Evolutionary conservation across 2,888 invertebrate species (phyloP), one percentile per base, ranked within the genome.

Genomic region (Choristoneura rosaceana): DNA sequence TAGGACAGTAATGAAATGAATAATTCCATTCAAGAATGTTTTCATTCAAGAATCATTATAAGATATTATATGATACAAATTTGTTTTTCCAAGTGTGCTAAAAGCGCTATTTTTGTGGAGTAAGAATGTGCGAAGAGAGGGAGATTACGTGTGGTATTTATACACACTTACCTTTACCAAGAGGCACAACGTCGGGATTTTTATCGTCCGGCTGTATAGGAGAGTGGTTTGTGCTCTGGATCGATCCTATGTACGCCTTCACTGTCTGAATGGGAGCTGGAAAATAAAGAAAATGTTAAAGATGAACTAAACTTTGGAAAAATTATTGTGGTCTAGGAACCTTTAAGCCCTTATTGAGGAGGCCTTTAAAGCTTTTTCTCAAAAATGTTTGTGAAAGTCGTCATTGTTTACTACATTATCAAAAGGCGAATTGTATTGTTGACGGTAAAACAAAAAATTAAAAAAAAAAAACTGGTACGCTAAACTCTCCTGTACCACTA

Each of bases 111-210:
- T 8, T 47, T 47, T 47, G 47, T 38, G 38, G 5, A 5, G 7
- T 38, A 38, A 38, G 5, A 38, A 38, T 38, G 7, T 38, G 38
- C 0, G 7, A 38, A 38, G 38, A 38, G 38, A 38, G 38, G 12
- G 12, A 43, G 12, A 43, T 10, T 0, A 43, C 12, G 43, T 43
- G 10, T 12, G 43, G 2, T 43, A 43, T 43, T 38, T 41, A 10
- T 15, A n/a, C 50, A 4, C 9, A 70, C 70, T 43, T 94, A 97
- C 98, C 97, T 96, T 97, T 97, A 87, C 97, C 97, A 79, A 97
- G 96, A 41, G 98, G 98, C 74, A 98, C 97, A 77, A 98, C 97
- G 87, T 98, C 98, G 41, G 98, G 98, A 94, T 98, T 98, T 88
- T 96, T 97, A 90, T 98, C 98, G 84, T 98, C 98, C 81, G 97